Percentiles rank a stretch among this genome's conserved stretches.
These are phyloP conservation scores for Mythimna albipuncta DNA, from an alignment of 2,888 invertebrate genomes.

Conservation along the genomic window DNA sequence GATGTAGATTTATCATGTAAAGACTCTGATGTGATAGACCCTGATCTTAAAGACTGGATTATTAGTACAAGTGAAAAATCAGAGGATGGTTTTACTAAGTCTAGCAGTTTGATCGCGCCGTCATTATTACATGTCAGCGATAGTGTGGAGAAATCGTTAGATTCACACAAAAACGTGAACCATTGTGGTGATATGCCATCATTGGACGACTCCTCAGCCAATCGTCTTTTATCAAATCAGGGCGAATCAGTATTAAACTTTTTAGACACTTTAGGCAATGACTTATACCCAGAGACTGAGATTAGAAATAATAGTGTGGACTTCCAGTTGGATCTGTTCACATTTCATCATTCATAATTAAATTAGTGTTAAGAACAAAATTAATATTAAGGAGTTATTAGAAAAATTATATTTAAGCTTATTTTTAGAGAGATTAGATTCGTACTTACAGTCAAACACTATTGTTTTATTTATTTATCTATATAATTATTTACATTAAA, in stretches of 20 bases:
- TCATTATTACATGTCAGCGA: slow-evolving; percentile 78
- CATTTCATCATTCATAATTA: slow-evolving; percentile 81
- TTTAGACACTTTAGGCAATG: slow-evolving; percentile 83
- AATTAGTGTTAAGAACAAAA: slow-evolving; percentile 50
- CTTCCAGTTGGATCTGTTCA: slow-evolving; percentile 86
- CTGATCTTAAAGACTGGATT: slow-evolving; percentile 79
- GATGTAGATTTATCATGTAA: slow-evolving; percentile 74
- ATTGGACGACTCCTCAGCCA: slow-evolving; percentile 57
- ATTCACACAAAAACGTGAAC: slow-evolving; percentile 44
- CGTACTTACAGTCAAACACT: slow-evolving; percentile 57
- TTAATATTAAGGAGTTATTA: slow-evolving; percentile 52
- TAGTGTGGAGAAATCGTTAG: slow-evolving; percentile 57
- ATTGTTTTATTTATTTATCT: slow-evolving; percentile 56
- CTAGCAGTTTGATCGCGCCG: slow-evolving; percentile 78
- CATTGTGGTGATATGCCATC: slow-evolving; percentile 52
- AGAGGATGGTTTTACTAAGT: slow-evolving; percentile 77
- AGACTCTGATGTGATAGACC: slow-evolving; percentile 71
- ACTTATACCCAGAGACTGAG: slow-evolving; percentile 85
- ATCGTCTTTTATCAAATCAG: slow-evolving; percentile 67
- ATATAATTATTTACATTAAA: slow-evolving; percentile 39
- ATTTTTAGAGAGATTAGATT: slow-evolving; percentile 65
- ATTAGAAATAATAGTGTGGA: slow-evolving; percentile 84
- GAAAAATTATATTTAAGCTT: slow-evolving; percentile 61
- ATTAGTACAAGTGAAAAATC: slow-evolving; percentile 77
- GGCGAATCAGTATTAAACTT: slow-evolving; percentile 85